Evolutionary conservation across 2,888 invertebrate species (phyloP), one percentile per base, ranked within the genome.

Genomic region (Lamproptera curius): DNA sequence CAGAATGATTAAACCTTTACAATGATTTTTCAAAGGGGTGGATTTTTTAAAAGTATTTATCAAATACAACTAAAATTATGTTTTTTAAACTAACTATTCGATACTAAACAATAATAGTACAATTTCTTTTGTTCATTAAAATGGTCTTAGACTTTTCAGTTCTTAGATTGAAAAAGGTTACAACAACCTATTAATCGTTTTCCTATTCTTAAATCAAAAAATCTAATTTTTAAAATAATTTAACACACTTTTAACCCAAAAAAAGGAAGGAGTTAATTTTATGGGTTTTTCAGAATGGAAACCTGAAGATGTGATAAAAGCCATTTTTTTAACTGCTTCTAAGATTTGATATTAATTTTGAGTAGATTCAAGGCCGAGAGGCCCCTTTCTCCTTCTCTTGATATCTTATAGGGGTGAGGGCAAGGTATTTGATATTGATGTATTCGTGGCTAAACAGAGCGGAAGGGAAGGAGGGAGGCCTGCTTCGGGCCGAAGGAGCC

Each of bases 401-500:
- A 20, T 6, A 6, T 6, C 20, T 6, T 20, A n/a, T 6, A 5
- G 20, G 20, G 6, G 20, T 20, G 20, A 6, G 20, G 20, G 4
- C 4, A 6, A 6, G 20, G 20, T 3, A 3, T 3, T 20, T 23
- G 42, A 42, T 35, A n/a, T n/a, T n/a, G n/a, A n/a, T n/a, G n/a
- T n/a, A n/a, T 43, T 54, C 31, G 46, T 31, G 17, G 11, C 20
- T 5, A 6, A 6, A 6, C 4, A 6, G 20, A 6, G 20, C 20
- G 20, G 45, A 26, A 63, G 55, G 1, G 67, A 59, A 87, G 86
- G 55, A 87, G 85, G 1, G 73, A 58, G 1, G 71, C 58, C 0
- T 88, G 59, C 39, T 91, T 91, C 1, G 78, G 78, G 59, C 90
- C 91, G 9, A 91, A 91, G 16, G 87, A 75, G 1, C 77, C 63